Conservation (phyloP, 2,888 invertebrate genomes). For the Cheilosia urbana region DNA sequence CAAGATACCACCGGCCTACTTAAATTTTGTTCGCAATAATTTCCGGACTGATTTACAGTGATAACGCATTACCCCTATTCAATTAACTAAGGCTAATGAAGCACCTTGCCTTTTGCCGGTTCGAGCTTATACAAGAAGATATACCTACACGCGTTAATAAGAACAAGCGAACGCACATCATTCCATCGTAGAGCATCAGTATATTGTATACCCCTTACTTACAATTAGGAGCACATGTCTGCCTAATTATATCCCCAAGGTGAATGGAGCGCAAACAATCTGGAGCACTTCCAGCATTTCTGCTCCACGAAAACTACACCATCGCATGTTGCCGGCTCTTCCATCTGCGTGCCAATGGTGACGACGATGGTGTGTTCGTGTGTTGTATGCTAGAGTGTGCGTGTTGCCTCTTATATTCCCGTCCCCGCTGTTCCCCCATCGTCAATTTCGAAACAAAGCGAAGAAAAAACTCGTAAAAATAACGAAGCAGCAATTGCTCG, state of each 20-base stretch:
- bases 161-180: background rate
- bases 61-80: slow-evolving; percentile 8
- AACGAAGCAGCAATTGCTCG: slow-evolving; percentile 70
- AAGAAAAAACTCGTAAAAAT: slow-evolving; percentile 49
- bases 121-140: background rate
- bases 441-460: slow-evolving; percentile 13
- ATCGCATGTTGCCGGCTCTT: slow-evolving; percentile 25
- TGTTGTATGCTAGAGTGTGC: slow-evolving; percentile 34
- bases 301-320: slow-evolving; percentile 50
- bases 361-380: no score
- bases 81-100: slow-evolving; percentile 32
- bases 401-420: slow-evolving; percentile 46
- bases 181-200: background rate
- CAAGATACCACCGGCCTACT: no score
- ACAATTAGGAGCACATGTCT: slow-evolving; percentile 71
- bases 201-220: slow-evolving; percentile 29
- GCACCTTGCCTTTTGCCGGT: slow-evolving; percentile 16
- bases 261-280: slow-evolving; percentile 67
- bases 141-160: background rate
- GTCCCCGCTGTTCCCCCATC: slow-evolving; percentile 7
- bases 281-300: slow-evolving; percentile 49
- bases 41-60: background rate
- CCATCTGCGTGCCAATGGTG: slow-evolving; percentile 34
- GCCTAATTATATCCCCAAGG: slow-evolving; percentile 73
- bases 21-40: background rate